Percentiles rank a stretch among this genome's conserved stretches.
phyloP scores from a whole-genome alignment of 2,797 vertebrate species.

The Phoxinus dragarum region DNA sequence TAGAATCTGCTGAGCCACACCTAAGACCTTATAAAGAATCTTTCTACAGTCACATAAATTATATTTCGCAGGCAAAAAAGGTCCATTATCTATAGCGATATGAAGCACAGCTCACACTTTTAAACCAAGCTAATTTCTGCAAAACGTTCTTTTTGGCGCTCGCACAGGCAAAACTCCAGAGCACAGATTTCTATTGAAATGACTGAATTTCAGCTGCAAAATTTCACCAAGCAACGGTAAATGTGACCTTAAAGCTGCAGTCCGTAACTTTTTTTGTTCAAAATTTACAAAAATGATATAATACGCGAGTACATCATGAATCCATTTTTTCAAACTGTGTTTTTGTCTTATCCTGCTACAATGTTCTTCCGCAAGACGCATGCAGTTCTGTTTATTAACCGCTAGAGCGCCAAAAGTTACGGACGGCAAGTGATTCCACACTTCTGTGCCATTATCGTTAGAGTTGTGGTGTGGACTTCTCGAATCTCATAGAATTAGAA shows the following conservation, averaged over 20 bases:
- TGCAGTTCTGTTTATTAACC: no score
- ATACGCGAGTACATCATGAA: no score
- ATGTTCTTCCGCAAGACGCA: no score
- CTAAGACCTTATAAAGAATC: neutral
- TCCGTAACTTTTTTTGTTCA: no score
- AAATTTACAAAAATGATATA: no score
- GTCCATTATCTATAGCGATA: neutral
- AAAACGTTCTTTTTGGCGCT: neutral
- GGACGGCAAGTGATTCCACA: neutral
- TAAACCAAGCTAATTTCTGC: neutral
- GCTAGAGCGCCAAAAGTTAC: no score
- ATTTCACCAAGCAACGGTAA: neutral
- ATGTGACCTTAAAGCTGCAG: neutral
- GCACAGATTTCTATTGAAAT: neutral
- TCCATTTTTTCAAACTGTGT: no score
- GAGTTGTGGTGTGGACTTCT: neutral
- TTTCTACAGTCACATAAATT: neutral
- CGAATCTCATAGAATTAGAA: neutral
- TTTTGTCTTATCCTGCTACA: no score
- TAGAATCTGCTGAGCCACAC: constrained; percentile 14
- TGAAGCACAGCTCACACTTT: neutral
- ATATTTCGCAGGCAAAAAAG: neutral
- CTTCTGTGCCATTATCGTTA: neutral
- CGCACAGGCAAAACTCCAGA: neutral
- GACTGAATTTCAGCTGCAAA: neutral